A percentile compares a stretch with the other conserved stretches of the same genome.
phyloP scores from a whole-genome alignment of 1,140 invertebrate genomes.

The Neodiprion virginianus region DNA sequence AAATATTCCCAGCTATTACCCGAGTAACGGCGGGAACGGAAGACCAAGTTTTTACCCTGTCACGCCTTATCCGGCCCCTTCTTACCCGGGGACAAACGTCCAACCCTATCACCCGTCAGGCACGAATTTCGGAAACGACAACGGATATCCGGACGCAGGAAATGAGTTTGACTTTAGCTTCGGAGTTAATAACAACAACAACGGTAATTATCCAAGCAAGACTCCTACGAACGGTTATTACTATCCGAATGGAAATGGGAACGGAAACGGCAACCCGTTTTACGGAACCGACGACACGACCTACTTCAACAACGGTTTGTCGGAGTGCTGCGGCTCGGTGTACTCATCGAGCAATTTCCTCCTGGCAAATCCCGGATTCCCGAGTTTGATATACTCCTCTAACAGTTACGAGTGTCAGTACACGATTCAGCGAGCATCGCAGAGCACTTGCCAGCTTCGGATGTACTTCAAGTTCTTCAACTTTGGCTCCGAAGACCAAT shows the following conservation, averaged over 20 bases:
- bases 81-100: no score
- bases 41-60: not conserved
- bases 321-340: constrained; percentile 53
- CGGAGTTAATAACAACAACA: constrained; percentile 1
- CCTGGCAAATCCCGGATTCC: constrained; percentile 66
- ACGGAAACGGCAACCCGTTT: not conserved
- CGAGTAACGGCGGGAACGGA: not conserved
- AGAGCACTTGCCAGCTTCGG: constrained; percentile 60
- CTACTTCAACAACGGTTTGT: not conserved
- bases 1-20: not conserved
- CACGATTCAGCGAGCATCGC: constrained; percentile 57
- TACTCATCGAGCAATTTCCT: constrained; percentile 60
- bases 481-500: constrained; percentile 52
- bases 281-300: not conserved
- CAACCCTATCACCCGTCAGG: not conserved
- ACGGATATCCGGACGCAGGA: constrained; percentile 20
- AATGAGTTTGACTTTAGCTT: constrained; percentile 5
- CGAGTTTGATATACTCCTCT: constrained; percentile 31
- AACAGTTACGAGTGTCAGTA: constrained; percentile 56
- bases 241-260: not conserved
- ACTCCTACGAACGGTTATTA: not conserved
- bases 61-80: not conserved
- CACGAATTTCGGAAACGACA: constrained; percentile 9
- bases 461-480: constrained; percentile 66
- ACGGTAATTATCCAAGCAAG: constrained; percentile 17